Base-by-base conservation (phyloP, 2,113 vertebrate genomes). In the Alosa alosa region DNA sequence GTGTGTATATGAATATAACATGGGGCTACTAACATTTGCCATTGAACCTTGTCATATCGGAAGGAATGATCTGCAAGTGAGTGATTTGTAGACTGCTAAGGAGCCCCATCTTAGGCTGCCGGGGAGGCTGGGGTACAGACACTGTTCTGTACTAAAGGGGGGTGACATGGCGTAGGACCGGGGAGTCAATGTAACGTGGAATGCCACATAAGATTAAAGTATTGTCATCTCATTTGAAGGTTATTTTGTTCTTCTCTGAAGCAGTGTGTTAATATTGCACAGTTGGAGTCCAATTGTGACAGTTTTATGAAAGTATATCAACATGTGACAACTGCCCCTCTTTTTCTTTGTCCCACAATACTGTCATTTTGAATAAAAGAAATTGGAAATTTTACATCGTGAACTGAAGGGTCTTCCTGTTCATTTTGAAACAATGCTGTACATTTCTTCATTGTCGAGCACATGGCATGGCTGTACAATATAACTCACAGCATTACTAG, bases 1-100 rank as follows among this genome's bases (percentile, higher is more conserved):
- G 31, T 78, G 72, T 78, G 36, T 78, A 25, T 31, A 36, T 39
- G 36, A 41, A 18, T 89, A 82, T 84, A 75, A 82, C 39, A 47
- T 91, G 87, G 88, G 88, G 86, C 89, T 84, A 89, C 60, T 88
- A 89, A 88, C 81, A 81, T 82, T 86, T 86, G 47, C 84, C 82
- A 81, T 83, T 82, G 84, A 83, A 81, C 85, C 84, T 25, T 81
- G 83, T 90, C 52, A 78, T 82, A 83, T 72, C 31, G 39, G 72
- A 72, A 72, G 1, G 64, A 78, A 15, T 17, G 10, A 2, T 10
- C 31, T 78, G 72, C 31, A 75, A 25, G n/a, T 2, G 36, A 78
- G 36, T 78, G 72, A 78, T 78, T 78, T 78, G 31, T 68, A 25
- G 5, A 68, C n/a, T 10, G 10, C 31, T 78, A 39, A 36, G 13